phyloP scores from a whole-genome alignment of 2,113 vertebrate genomes.

The Lota lota region DNA sequence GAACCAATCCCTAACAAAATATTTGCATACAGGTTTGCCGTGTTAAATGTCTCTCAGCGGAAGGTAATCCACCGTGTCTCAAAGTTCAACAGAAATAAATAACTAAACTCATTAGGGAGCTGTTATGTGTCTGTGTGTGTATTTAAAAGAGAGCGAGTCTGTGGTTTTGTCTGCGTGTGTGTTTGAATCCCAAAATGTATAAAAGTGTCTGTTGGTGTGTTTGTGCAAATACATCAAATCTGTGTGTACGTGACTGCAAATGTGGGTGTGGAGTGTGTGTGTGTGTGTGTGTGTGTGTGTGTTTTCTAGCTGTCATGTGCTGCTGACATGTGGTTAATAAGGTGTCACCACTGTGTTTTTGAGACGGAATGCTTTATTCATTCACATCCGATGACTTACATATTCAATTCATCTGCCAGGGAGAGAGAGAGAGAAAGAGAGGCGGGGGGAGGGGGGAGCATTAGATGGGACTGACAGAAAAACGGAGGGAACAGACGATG shows the following conservation, averaged over 20 bases:
- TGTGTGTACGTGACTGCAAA: not conserved
- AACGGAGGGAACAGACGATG: slow-evolving; percentile 14
- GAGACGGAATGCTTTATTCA: slow-evolving; percentile 70
- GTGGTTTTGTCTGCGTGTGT: slow-evolving; percentile 6
- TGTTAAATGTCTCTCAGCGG: no score
- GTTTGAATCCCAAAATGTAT: slow-evolving; percentile 3
- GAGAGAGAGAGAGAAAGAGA: slow-evolving; percentile 29
- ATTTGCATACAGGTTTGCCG: no score
- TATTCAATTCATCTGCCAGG: slow-evolving; percentile 64
- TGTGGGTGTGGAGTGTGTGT: not conserved
- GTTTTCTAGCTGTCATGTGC: slow-evolving; percentile 61
- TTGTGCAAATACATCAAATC: not conserved
- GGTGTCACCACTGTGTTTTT: slow-evolving; percentile 73
- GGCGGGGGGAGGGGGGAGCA: slow-evolving; percentile 1
- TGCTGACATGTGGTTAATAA: slow-evolving; percentile 73
- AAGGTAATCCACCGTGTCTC: no score
- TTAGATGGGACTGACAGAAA: slow-evolving; percentile 20
- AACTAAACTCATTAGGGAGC: not conserved
- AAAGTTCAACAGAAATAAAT: no score
- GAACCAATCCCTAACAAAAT: no score
- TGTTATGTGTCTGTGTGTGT: not conserved
- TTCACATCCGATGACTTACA: slow-evolving; percentile 66
- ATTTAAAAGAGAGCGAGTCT: slow-evolving; percentile 4
- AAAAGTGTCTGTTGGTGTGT: not conserved
- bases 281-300: not conserved